Percentiles rank a stretch among this genome's conserved stretches.
These are phyloP conservation scores for Ditylenchus dipsaci DNA, from an alignment of 1,140 invertebrate genomes.

Conservation along the genomic window DNA sequence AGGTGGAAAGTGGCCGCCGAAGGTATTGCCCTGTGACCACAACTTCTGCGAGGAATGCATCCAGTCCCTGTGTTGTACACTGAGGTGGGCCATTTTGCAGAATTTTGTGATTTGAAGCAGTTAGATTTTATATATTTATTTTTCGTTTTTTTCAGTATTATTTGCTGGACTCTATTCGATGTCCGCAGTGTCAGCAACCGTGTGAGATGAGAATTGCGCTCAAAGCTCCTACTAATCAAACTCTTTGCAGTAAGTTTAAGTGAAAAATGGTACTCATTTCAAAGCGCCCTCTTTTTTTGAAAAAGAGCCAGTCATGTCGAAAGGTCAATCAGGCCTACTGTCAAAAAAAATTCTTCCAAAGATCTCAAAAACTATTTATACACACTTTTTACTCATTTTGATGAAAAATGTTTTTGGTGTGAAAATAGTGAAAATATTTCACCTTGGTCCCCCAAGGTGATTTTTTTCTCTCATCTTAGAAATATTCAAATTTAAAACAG, in stretches of 20 bases:
- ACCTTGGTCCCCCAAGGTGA: no score
- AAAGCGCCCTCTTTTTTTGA: no score
- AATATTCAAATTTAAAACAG: no score
- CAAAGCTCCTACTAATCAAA: conserved; percentile 46
- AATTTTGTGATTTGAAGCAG: neutral
- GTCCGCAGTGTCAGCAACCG: conserved; percentile 38
- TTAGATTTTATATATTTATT: neutral
- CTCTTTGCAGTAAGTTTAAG: conserved; percentile 48
- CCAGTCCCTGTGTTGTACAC: conserved; percentile 40
- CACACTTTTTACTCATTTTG: no score
- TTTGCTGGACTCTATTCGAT: conserved; percentile 43
- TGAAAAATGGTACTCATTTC: no score
- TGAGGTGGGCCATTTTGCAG: conserved; percentile 35
- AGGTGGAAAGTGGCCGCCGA: conserved; percentile 24
- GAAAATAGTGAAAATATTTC: no score
- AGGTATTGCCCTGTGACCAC: conserved; percentile 50
- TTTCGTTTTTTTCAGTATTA: conserved; percentile 53
- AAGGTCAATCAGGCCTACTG: no score
- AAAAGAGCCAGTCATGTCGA: no score
- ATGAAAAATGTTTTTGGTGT: no score
- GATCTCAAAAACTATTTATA: no score
- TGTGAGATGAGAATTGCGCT: conserved; percentile 29
- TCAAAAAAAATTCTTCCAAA: no score
- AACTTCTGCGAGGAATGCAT: conserved; percentile 48
- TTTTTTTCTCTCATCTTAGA: no score